Evolutionary conservation across 2,888 invertebrate genomes (phyloP), one percentile per base, ranked within the genome.

Genomic region (Caenorhabditis imperialis): DNA sequence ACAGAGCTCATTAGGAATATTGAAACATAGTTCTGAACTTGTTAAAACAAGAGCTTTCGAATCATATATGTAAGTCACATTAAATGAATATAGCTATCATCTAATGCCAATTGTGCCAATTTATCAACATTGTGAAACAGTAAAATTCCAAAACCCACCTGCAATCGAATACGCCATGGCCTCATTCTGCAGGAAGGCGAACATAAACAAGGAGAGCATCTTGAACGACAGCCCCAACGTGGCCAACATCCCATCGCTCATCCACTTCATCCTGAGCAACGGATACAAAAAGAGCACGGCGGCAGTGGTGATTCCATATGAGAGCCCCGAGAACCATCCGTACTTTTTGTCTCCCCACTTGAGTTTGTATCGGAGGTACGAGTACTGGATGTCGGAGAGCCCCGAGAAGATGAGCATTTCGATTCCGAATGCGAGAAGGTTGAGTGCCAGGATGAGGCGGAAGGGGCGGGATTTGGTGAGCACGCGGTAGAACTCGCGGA

Each of bases 161-260:
- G 76, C 50, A 47, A 77, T 75, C 4, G 75, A 72, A 48, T 71
- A 80, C 25, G 77, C 77, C 76, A 80, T 77, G 2, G 35, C 53
- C 10, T 76, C 75, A 58, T 71, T 80, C 25, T 67, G 62, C 2
- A 86, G 81, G 35, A 88, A 81, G 1, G 88, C 88, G 27, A 89
- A 77, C 48, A 89, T 77, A 8, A 88, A 42, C 16, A 88, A 73
- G 1, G 83, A 81, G n/a, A 76, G 75, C 27, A 85, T 82, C 50
- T 88, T 88, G 7, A 88, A 87, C 10, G 84, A 22, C 7, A 89
- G 73, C 4, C 89, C 89, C 20, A 85, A 37, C 4, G 88, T 73
- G 12, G 86, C 84, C 53, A 89, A 71, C 25, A 81, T 77, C 7
- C 85, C 85, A 75, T 89, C 89, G n/a, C 78, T 78, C 23, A 86